Base-by-base conservation (phyloP, 2,888 invertebrate genomes). In the Orchesella flavescens region DNA sequence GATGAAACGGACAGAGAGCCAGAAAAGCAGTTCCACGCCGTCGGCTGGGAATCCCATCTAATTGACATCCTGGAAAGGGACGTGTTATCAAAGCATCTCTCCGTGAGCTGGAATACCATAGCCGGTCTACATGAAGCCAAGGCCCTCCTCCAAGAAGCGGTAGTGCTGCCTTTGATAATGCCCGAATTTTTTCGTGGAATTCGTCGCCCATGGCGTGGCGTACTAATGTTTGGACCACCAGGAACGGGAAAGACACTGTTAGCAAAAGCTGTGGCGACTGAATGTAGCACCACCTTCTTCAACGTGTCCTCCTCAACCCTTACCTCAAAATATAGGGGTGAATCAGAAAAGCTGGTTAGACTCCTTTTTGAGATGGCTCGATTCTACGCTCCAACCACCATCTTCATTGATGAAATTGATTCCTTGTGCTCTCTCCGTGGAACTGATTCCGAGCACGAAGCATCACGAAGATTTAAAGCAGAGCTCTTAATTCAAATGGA, bases 401-500 rank as follows among this genome's bases (percentile, higher is more conserved):
- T 97, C 88, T 97, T 97, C 89, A 94, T 97, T 78, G 97, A 97
- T 90, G 96, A 97, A 90, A 96, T 97, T 86, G 97, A 97, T 90
- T 95, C 96, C 0, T 90, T 96, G 74, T 96, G 96, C 89, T 95
- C 95, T 5, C 93, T 94, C 84, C 92, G 96, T 79, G 96, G 96
- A 12, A 93, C 94, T 0, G 95, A 95, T 89, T 94, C 95, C 0
- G 97, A 97, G 89, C 96, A 97, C 90, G 97, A 97, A 89, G 96
- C 96, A 0, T 95, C 95, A 79, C 87, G 92, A 72, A 53, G 82
- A 17, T 95, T 96, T 86, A 97, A 97, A 90, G 95, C 96, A 0
- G 96, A 97, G 89, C 91, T 97, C 15, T 93, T 97, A 3, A 94
- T 96, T 89, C 96, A 97, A 91, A 97, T 97, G 96, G 97, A 97